phyloP scores from a whole-genome alignment of 2,113 vertebrate genomes.

The Haplochromis burtoni region DNA sequence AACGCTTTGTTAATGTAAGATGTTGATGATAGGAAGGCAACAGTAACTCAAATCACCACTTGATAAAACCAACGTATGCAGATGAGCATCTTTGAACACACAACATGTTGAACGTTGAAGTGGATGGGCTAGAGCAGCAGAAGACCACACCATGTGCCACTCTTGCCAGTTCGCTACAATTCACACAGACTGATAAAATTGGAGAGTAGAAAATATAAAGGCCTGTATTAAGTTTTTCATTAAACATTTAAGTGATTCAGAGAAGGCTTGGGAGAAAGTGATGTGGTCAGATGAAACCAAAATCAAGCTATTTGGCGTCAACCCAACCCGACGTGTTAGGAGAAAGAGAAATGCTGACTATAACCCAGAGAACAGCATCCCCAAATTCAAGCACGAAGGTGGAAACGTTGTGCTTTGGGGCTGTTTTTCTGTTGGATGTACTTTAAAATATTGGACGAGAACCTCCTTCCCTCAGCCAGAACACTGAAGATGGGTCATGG shows the following conservation, averaged over 20 bases:
- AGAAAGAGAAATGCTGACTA: background rate
- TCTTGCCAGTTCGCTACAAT: background rate
- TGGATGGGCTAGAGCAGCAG: background rate
- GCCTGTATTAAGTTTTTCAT: background rate
- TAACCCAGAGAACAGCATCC: background rate
- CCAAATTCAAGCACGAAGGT: background rate
- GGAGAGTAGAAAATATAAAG: background rate
- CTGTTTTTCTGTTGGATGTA: background rate
- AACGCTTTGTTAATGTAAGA: background rate
- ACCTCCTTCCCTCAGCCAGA: background rate
- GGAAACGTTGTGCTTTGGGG: background rate
- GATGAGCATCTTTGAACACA: background rate
- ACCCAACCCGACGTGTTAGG: rapidly evolving
- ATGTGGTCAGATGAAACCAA: background rate
- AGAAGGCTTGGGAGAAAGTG: background rate
- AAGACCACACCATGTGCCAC: background rate
- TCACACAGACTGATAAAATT: background rate
- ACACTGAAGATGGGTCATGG: background rate
- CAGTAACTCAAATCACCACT: background rate
- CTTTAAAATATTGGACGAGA: background rate
- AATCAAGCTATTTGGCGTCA: background rate
- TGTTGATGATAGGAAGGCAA: background rate
- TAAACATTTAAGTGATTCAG: background rate
- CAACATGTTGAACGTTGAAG: background rate
- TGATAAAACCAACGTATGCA: background rate